Evolutionary conservation across 2,888 invertebrate genomes (phyloP), one percentile per base, ranked within the genome.

Genomic region (Lepidochrysops patricia): DNA sequence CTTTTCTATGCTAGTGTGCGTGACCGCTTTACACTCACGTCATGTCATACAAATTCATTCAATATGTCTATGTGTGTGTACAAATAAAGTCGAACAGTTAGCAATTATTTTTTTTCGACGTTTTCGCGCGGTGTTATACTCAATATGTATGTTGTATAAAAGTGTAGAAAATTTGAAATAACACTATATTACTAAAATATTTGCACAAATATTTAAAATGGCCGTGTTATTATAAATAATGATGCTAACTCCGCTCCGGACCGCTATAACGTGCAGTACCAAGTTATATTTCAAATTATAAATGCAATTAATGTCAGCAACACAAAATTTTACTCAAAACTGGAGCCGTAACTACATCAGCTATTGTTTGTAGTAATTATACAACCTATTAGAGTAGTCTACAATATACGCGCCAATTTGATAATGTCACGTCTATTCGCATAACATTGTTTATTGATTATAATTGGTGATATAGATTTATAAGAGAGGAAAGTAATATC

Each of bases 321-420:
- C 52, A 52, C 52, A 52, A 52, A 52, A 52, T 52, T 52, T 26
- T 27, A 52, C 52, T 27, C 26, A 52, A 52, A 52, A 52, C 52
- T 27, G 27, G 13, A 7, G 6, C n/a, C 27, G 9, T 27, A 27
- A 27, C 5, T n/a, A 26, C 25, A 37, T 15, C 19, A 50, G 25
- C 25, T 26, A 26, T 13, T 26, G 13, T 25, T 7, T 26, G n/a
- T 7, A 50, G 50, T 25, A 4, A 49, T 50, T 26, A 49, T 25
- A 26, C 13, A 50, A 26, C 13, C 6, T 26, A 50, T 26, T 50
- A 13, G 37, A 29, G 6, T 7, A 7, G 6, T 9, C 1, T 9
- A 5, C 7, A 9, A 7, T 29, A 29, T 29, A 29, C 9, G 9
- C n/a, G n/a, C n/a, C n/a, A n/a, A n/a, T n/a, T n/a, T n/a, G n/a